Evolutionary conservation across 2,797 vertebrate genomes (phyloP), one percentile per base, ranked within the genome.

Genomic region (Chelonia mydas): DNA sequence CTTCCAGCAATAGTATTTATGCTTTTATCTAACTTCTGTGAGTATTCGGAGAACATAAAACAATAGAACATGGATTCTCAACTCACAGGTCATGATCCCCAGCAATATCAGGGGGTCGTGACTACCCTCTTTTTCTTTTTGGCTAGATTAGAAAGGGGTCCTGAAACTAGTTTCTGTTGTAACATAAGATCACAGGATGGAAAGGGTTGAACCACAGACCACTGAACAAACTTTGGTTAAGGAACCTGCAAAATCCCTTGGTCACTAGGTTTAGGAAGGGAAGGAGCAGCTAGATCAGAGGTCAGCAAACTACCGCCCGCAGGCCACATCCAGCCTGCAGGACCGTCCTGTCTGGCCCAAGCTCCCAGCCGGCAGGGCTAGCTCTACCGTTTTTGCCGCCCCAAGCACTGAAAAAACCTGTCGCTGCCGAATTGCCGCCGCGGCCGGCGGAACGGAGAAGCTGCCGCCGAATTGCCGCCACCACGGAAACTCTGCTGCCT

Each of bases 131-230:
- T 41, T 45, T 41, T 74, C 41, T 74, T 74, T 41, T 13, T 45
- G 23, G 37, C 68, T 74, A 12, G 23, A 21, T n/a, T 65, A 94
- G 33, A 19, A 13, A 16, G 65, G 92, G 45, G 41, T 86, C 25
- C 77, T 81, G 49, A 81, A 92, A 92, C 37, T 17, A 0, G 1
- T 83, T 55, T 92, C n/a, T 59, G 55, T 37, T 53, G 87, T 93
- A 51, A 27, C 0, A 0, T 57, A 50, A 31, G 31, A 84, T 76
- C 45, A n/a, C 37, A 81, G 15, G 1, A 12, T 19, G 6, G 45
- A 90, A 45, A 74, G 37, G 11, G 41, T 15, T 74, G 21, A 41
- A 45, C 25, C 41, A 37, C 55, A 84, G 68, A 86, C 16, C 0
- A 1, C 13, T 25, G 74, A n/a, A 78, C 65, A 89, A 93, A 72